Base-by-base conservation (phyloP, 2,888 invertebrate species). In the Meteorus cinctellus region DNA sequence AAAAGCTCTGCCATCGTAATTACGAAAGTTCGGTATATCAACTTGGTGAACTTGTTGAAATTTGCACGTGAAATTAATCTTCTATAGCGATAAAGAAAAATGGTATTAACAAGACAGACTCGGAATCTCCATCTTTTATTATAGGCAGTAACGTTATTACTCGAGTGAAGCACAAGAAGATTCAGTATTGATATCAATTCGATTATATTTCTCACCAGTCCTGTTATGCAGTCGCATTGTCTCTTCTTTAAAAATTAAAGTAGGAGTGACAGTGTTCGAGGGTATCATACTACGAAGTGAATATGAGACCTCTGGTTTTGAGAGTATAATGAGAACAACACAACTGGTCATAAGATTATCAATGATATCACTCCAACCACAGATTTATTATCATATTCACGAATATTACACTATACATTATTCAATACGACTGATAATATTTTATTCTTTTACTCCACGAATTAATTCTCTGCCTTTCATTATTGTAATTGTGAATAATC, bases 1-100 rank as follows among this genome's bases (percentile, higher is more conserved):
- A 75, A 74, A 74, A 75, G 77, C n/a, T 75, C 78, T 78, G 76
- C 76, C 74, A 65, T 77, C 75, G 75, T 79, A 79, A 79, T 79
- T 79, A 75, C 73, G 69, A 80, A 79, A 80, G 76, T 79, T 80
- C 65, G 60, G 67, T 74, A 75, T 76, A 75, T 34, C 16, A 63
- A 68, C 75, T 79, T 78, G 77, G 77, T 77, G 78, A 77, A 76
- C 74, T 48, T 48, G 48, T 72, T 76, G 65, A 67, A 75, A 77
- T 77, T 78, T 74, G 10, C 60, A 55, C 62, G 68, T 69, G 68
- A 78, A 77, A 78, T 80, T 78, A 76, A 72, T 74, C 73, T 78
- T 29, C 19, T 60, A 60, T 29, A 5, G 19, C 59, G 6, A 24
- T 14, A 27, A 19, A 29, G 19, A 29, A 19, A 12, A 60, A 60